A percentile compares a stretch with the other conserved stretches of the same genome.
Evolutionary conservation across 2,113 vertebrate species (phyloP).

Genomic region (Otus sunia): DNA sequence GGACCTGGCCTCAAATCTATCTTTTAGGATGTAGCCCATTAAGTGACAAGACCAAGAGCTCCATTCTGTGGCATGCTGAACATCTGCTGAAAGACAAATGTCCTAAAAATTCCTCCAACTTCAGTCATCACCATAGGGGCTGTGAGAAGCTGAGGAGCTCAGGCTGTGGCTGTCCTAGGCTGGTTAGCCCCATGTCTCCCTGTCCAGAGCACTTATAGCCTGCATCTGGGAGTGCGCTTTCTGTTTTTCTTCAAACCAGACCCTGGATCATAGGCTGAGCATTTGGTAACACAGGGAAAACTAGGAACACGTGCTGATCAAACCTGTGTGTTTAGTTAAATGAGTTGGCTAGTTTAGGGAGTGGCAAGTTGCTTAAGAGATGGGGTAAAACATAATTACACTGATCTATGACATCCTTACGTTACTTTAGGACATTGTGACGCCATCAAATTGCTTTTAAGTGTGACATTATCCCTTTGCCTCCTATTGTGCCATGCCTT

Average conservation of each 20-base stretch:
- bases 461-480: not conserved
- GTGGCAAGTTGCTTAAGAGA: not conserved
- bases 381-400: not conserved
- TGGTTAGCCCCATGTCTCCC: not conserved
- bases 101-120: not conserved
- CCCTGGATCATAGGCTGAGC: not conserved
- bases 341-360: not conserved
- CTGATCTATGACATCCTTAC: not conserved
- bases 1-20: not conserved
- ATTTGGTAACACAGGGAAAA: not conserved
- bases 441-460: not conserved
- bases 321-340: not conserved
- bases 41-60: not conserved
- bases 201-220: not conserved
- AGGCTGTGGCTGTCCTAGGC: not conserved
- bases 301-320: not conserved
- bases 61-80: not conserved
- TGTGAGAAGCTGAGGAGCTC: not conserved
- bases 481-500: not conserved
- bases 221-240: rapidly evolving
- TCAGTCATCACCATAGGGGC: not conserved
- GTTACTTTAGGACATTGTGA: not conserved
- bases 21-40: not conserved
- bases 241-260: not conserved
- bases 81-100: not conserved